Conservation (phyloP, 2,888 invertebrate genomes). For the Spodoptera exigua region DNA sequence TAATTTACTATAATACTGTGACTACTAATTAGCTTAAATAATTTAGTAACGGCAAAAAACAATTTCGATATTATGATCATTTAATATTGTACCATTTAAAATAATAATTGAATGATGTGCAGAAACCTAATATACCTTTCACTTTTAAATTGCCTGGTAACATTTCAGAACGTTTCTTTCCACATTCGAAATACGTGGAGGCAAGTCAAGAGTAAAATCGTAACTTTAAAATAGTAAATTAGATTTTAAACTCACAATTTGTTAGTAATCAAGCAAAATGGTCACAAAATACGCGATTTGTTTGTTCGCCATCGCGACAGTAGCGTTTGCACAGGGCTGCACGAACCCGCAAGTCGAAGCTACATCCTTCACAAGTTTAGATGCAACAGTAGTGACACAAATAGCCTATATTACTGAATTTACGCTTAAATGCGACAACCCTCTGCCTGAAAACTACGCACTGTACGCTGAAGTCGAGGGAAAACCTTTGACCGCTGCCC, state of each 20-base stretch:
- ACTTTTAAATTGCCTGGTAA: too few species aligned
- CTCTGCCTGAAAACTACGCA: conserved; percentile 90
- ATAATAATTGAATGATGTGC: too few species aligned
- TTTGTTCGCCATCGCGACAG: conserved; percentile 70
- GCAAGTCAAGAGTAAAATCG: background rate
- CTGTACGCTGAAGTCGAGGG: conserved; percentile 97
- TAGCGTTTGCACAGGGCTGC: conserved; percentile 75
- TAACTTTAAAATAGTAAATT: conserved; percentile 61
- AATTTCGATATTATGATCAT: too few species aligned
- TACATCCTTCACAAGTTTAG: conserved; percentile 96
- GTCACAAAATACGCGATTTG: conserved; percentile 79
- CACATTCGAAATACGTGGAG: conserved; percentile 50
- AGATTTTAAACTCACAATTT: conserved; percentile 62
- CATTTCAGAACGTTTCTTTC: too few species aligned
- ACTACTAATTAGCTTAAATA: too few species aligned
- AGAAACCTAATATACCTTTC: too few species aligned
- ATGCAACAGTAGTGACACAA: conserved; percentile 96
- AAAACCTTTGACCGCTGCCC: conserved; percentile 95
- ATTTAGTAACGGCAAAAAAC: too few species aligned
- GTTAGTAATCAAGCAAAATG: conserved; percentile 77
- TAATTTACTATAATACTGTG: background rate
- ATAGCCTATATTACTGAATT: conserved; percentile 98
- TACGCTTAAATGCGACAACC: conserved; percentile 93
- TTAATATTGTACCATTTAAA: too few species aligned
- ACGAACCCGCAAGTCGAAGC: conserved; percentile 92